Evolutionary conservation across 2,888 invertebrate species (phyloP), one percentile per base, ranked within the genome.

Genomic region (Rotaria magnacalcarata): DNA sequence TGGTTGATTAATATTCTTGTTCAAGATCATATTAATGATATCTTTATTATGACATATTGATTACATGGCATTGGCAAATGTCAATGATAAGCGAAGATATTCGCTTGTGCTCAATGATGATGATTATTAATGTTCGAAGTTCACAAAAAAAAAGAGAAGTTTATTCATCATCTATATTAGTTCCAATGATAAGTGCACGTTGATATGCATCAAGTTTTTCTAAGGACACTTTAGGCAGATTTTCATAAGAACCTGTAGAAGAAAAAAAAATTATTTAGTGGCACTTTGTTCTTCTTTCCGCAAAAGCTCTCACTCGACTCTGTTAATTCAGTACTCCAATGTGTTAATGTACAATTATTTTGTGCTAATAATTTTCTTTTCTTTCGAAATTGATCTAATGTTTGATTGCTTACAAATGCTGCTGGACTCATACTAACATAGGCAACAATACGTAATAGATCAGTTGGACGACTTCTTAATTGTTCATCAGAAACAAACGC

Each of bases 341-440:
- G 67, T 19, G 16, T 67, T 34, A 34, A 19, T 19, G 67, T 67
- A 67, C 67, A 34, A 19, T 67, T 67, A 67, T 67, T 67, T 67
- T 67, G 67, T 41, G 14, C 67, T 7, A 67, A 27, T 34, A 67
- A 19, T 67, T 67, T 67, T 67, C 67, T 67, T 67, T 67, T 34
- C 34, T 67, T 67, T 67, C 34, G 67, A 34, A 67, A 67, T 41
- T 34, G 67, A 67, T 19, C 67, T 41, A 67, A 19, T 19, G 67
- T 27, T 34, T 67, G 34, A 67, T 67, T 19, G 7, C 14, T 11
- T 41, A 67, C 67, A 19, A 67, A 67, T 34, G 34, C 5, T 19
- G 67, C 34, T 19, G 67, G 67, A 67, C 67, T 34, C 67, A 67
- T 67, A 67, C 67, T 67, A 19, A 67, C 34, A 67, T 67, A 67